Base-by-base conservation (phyloP, 1,140 invertebrate species). In the Drosophila azteca region DNA sequence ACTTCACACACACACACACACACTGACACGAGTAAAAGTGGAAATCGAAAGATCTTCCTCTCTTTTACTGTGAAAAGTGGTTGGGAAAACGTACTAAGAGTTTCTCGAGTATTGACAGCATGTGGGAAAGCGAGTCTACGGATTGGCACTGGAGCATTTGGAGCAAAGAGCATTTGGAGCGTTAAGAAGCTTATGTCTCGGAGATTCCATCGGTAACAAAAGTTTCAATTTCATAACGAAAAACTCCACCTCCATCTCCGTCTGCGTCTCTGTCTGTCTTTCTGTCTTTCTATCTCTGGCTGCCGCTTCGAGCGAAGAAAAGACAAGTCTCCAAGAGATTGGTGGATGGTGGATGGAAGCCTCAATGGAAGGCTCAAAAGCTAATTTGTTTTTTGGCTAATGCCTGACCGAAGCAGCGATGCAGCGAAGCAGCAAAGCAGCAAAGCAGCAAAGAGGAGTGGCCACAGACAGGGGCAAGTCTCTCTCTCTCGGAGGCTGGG, bases 301-400 rank as follows among this genome's bases (percentile, higher is more conserved):
- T 66, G 29, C 61, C 54, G 52, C 65, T 57, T 44, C 22, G 11
- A 11, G 62, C 44, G 20, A 45, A 13, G 35, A 61, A 39, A 62
- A 62, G 8, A 13, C 62, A 57, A 69, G 67, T 45, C 67, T 66
- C 35, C 13, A 39, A 13, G 35, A 39, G 8, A 39, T 39, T 39
- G 31, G 31, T 35, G 9, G 9, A 39, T 31, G 8, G 35, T 8
- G 65, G 50, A 64, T 64, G 63, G 13, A 24, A 57, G 64, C 64
- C 64, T 20, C 4, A 26, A 4, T 0, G 24, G 48, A 15, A 48
- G 66, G 44, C 51, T 49, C 35, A 52, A 69, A 69, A 69, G 67
- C 69, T 70, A 70, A 70, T 69, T 69, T 69, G 51, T 69, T 69
- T 65, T 68, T 68, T 54, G 49, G 62, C 49, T 68, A 67, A 66